Percentiles rank a stretch among this genome's conserved stretches.
Evolutionary conservation across 2,113 vertebrate species (phyloP).

Genomic region (Taxidea taxus): DNA sequence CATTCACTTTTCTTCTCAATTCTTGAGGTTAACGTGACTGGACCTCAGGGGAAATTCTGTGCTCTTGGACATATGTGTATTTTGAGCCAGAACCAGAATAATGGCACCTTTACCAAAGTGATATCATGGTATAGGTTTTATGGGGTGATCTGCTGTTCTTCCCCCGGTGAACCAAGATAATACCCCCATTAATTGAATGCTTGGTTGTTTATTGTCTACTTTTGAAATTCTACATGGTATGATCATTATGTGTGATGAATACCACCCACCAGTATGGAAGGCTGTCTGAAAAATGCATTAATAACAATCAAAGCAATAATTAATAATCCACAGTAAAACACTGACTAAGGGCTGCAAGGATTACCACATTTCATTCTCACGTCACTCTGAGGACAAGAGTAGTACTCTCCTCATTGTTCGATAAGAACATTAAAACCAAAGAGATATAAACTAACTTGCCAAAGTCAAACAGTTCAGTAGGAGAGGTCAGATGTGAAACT

Average conservation of each 20-base stretch:
- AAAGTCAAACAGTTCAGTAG: not conserved
- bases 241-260: not conserved
- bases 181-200: not conserved
- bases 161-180: not conserved
- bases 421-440: not conserved
- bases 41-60: not conserved
- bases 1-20: not conserved
- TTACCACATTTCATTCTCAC: not conserved
- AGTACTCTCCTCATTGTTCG: not conserved
- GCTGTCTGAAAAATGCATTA: not conserved
- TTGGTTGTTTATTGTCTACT: not conserved
- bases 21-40: not conserved
- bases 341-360: not conserved
- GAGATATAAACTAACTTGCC: not conserved
- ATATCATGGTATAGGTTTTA: not conserved
- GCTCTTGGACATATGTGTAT: no score
- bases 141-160: not conserved
- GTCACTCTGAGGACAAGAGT: not conserved
- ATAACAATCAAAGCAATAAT: not conserved
- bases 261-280: not conserved
- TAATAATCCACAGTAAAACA: not conserved
- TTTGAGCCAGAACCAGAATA: not conserved
- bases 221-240: not conserved
- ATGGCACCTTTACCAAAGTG: not conserved
- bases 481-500: not conserved